Conservation (phyloP, 1,140 invertebrate species). For the Drosophila bipectinata region DNA sequence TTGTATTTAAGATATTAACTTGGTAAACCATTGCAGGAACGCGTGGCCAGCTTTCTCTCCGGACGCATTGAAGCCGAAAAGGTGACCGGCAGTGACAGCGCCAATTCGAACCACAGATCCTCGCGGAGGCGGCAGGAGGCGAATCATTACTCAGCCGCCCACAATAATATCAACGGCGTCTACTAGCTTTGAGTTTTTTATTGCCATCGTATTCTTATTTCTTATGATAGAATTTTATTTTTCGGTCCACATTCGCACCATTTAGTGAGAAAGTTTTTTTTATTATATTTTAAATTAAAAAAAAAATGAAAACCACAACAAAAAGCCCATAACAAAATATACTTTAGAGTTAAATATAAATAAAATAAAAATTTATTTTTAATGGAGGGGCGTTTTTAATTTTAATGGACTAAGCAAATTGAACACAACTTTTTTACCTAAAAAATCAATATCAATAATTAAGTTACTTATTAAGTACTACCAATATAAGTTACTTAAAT, state of each 20-base stretch:
- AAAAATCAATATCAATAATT: no score
- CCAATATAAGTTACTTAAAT: slow-evolving; percentile 82
- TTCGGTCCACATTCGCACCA: slow-evolving; percentile 75
- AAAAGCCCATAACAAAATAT: neutral
- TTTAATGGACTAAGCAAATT: neutral
- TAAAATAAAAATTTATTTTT: neutral
- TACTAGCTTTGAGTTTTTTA: slow-evolving; percentile 80
- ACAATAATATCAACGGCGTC: slow-evolving; percentile 83
- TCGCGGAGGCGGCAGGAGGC: slow-evolving; percentile 63
- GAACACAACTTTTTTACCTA: neutral
- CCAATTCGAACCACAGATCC: slow-evolving; percentile 41
- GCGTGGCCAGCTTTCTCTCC: slow-evolving; percentile 75
- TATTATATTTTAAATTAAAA: slow-evolving; percentile 22
- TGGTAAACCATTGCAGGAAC: slow-evolving; percentile 55
- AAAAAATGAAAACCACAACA: neutral
- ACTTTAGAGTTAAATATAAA: neutral
- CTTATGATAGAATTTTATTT: slow-evolving; percentile 80
- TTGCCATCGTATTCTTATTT: slow-evolving; percentile 80
- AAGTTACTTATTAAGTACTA: no score
- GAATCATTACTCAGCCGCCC: slow-evolving; percentile 68
- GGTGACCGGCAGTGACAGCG: slow-evolving; percentile 68
- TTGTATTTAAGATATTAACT: neutral
- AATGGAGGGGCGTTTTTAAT: neutral
- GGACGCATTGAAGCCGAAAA: slow-evolving; percentile 83
- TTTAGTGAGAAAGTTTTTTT: slow-evolving; percentile 29